phyloP scores from a whole-genome alignment of 1,140 invertebrate species.

The Drosophila lacertosa region DNA sequence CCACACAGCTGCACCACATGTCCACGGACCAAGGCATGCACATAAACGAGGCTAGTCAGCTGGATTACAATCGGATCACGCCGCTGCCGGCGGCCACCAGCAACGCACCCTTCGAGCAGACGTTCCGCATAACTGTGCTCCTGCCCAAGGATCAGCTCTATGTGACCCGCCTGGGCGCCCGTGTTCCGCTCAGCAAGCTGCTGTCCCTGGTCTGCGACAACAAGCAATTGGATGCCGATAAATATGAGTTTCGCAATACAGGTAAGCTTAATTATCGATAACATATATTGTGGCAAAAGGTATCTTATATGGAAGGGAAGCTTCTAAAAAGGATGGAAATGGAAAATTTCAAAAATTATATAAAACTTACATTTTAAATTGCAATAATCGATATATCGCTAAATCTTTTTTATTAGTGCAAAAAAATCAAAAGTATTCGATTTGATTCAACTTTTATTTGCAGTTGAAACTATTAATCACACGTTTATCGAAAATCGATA shows the following conservation, averaged over 20 bases:
- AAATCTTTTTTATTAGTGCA: no score
- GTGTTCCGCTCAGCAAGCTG: slow-evolving; percentile 87
- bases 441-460: no score
- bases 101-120: slow-evolving; percentile 83
- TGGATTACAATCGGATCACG: slow-evolving; percentile 83
- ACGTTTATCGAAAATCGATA: no score
- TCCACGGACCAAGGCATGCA: slow-evolving; percentile 69
- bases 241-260: slow-evolving; percentile 92
- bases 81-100: slow-evolving; percentile 79
- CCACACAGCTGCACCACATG: slow-evolving; percentile 77
- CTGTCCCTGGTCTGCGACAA: slow-evolving; percentile 92
- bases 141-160: slow-evolving; percentile 93
- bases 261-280: slow-evolving; percentile 85
- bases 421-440: no score
- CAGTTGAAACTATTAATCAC: no score
- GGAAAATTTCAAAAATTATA: no score
- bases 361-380: no score
- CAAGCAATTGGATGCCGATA: slow-evolving; percentile 89
- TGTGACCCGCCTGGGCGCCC: slow-evolving; percentile 85
- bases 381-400: no score
- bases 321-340: no score
- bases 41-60: slow-evolving; percentile 82
- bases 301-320: no score
- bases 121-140: slow-evolving; percentile 87
- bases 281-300: no score